Conservation (phyloP, 1,140 invertebrate genomes). For the Condylostylus longicornis region DNA sequence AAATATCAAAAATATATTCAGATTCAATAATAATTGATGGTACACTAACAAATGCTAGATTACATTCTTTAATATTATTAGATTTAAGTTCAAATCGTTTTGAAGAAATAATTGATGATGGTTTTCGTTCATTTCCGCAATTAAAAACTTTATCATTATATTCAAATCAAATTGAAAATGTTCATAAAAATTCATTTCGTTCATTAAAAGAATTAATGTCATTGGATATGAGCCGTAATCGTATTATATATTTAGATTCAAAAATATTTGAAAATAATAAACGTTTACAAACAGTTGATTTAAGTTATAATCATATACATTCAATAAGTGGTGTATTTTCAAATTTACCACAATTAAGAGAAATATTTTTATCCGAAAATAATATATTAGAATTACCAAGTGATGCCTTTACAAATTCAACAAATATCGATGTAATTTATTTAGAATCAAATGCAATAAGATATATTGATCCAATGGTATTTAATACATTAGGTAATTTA, state of each 20-base stretch:
- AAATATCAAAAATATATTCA: slow-evolving; percentile 41
- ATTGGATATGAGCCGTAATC: slow-evolving; percentile 76
- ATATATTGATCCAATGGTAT: slow-evolving; percentile 53
- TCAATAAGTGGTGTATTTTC: slow-evolving; percentile 66
- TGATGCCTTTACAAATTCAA: slow-evolving; percentile 64
- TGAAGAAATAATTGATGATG: slow-evolving; percentile 52
- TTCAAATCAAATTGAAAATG: slow-evolving; percentile 62
- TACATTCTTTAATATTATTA: slow-evolving; percentile 56
- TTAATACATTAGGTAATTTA: slow-evolving; percentile 55
- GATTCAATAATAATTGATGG: slow-evolving; percentile 15
- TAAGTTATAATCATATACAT: slow-evolving; percentile 80
- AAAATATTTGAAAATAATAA: slow-evolving; percentile 58
- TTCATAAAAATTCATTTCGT: slow-evolving; percentile 62
- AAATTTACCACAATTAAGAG: slow-evolving; percentile 56
- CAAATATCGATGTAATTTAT: slow-evolving; percentile 64
- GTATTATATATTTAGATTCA: slow-evolving; percentile 55
- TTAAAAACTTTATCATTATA: slow-evolving; percentile 66
- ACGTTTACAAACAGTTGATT: slow-evolving; percentile 61
- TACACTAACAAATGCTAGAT: slow-evolving; percentile 33
- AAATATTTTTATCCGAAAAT: slow-evolving; percentile 78
- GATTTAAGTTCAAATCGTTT: slow-evolving; percentile 80
- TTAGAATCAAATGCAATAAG: slow-evolving; percentile 75
- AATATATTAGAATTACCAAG: slow-evolving; percentile 71
- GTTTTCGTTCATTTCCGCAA: slow-evolving; percentile 62
- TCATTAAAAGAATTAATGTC: slow-evolving; percentile 59